phyloP scores from a whole-genome alignment of 2,888 invertebrate genomes.

The Andrena chrysosceles region DNA sequence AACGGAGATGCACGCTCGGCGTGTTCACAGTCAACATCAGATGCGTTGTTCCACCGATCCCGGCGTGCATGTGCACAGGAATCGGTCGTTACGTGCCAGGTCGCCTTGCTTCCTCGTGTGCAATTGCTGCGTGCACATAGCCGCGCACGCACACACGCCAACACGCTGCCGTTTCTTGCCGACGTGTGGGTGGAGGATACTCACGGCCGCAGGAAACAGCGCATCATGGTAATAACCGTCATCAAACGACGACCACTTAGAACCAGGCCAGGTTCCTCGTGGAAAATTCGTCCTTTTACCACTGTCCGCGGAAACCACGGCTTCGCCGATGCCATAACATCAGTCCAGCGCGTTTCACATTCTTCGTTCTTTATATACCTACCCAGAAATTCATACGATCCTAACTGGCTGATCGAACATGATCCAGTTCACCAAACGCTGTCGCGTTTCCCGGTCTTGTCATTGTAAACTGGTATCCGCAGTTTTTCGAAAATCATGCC shows the following conservation, averaged over 20 bases:
- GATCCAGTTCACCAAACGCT: too few species aligned
- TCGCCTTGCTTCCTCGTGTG: conserved; percentile 36
- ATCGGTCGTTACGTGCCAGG: conserved; percentile 62
- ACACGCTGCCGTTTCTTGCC: conserved; percentile 28
- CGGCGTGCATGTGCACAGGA: conserved; percentile 45
- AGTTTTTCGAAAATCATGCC: background rate
- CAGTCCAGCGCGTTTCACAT: background rate
- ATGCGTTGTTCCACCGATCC: conserved; percentile 5
- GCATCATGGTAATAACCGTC: conserved; percentile 84
- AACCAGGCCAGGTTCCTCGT: conserved; percentile 76
- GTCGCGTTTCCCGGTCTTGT: too few species aligned
- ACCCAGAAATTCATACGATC: background rate
- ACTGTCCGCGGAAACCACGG: conserved; percentile 40
- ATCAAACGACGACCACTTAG: conserved; percentile 84
- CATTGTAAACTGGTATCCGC: too few species aligned
- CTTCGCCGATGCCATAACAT: background rate
- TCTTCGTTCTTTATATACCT: background rate
- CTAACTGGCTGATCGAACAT: too few species aligned
- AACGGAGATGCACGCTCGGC: conserved; percentile 10
- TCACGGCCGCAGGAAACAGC: conserved; percentile 84
- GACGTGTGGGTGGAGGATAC: conserved; percentile 75
- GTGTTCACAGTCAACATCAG: conserved; percentile 32
- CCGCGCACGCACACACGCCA: background rate
- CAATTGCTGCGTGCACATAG: conserved; percentile 11
- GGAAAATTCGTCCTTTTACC: conserved; percentile 73